phyloP scores from a whole-genome alignment of 2,797 vertebrate species.

The Tauraco hartlaubi region DNA sequence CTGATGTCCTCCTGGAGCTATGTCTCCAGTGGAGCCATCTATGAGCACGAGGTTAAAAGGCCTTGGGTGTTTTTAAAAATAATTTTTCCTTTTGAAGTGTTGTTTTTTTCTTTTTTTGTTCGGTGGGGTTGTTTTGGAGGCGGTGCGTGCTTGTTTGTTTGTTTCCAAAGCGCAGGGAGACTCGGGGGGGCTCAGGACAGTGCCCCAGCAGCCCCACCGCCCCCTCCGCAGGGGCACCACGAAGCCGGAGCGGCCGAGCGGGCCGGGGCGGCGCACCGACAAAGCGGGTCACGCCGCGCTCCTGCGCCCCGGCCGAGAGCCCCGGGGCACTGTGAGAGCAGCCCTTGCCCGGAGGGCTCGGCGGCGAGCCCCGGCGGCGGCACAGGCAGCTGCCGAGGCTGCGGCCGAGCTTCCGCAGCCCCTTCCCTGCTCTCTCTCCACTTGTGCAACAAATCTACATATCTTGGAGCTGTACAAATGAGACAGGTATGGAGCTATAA shows the following conservation, averaged over 20 bases:
- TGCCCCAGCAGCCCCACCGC: background rate
- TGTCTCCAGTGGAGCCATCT: background rate
- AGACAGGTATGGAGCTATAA: background rate
- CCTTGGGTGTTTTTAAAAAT: too few species aligned
- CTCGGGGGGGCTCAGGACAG: background rate
- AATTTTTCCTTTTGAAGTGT: background rate
- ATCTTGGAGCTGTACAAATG: background rate
- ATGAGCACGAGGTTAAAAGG: background rate
- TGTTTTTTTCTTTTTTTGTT: background rate
- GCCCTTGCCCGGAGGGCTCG: background rate
- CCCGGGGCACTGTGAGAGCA: fast-evolving
- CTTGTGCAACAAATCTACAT: background rate
- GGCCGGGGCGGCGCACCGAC: fast-evolving
- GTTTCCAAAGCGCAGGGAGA: background rate
- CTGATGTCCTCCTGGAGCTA: background rate
- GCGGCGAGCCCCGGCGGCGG: background rate
- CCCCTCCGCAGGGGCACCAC: fast-evolving
- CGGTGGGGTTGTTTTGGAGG: background rate
- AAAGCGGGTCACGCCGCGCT: fast-evolving
- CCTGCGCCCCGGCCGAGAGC: fast-evolving
- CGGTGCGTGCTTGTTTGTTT: fast-evolving
- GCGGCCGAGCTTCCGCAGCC: background rate
- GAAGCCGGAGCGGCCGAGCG: fast-evolving
- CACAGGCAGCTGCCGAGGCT: background rate
- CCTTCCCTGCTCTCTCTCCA: background rate